These are phyloP conservation scores for Poecilia velifera DNA, from an alignment of 2,797 vertebrate species.

Conservation along the genomic window DNA sequence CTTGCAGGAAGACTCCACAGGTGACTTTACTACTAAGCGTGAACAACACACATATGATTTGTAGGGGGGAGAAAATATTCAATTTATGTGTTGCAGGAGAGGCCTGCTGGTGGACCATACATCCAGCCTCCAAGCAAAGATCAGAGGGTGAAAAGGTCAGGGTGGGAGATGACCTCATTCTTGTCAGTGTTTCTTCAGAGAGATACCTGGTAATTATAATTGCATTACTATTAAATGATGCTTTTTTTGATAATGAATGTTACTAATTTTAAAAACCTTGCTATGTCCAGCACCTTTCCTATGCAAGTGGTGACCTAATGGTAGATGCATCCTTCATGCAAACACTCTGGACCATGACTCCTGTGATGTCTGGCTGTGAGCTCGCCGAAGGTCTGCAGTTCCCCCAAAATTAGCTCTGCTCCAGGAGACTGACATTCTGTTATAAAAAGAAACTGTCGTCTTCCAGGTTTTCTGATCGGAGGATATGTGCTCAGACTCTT, in stretches of 20 bases:
- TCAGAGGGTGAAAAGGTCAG: conserved; percentile 96
- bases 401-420: neutral
- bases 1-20: conserved; percentile 91
- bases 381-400: conserved; percentile 84
- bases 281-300: conserved; percentile 88
- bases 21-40: conserved; percentile 60
- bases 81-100: conserved; percentile 79
- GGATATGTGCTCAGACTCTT: conserved; percentile 92
- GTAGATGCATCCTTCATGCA: conserved; percentile 98
- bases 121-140: conserved; percentile 94
- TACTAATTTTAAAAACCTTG: neutral
- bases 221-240: neutral
- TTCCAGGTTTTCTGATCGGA: conserved; percentile 87
- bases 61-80: neutral
- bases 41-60: neutral
- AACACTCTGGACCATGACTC: conserved; percentile 97
- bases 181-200: conserved; percentile 95
- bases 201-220: conserved; percentile 87
- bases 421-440: neutral
- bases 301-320: conserved; percentile 93
- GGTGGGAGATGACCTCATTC: conserved; percentile 93
- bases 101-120: conserved; percentile 96
- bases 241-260: conserved; percentile 10
- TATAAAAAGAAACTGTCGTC: conserved; percentile 3
- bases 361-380: conserved; percentile 92